Conservation (phyloP, 1,140 invertebrate genomes). For the Lanistes nyassanus region DNA sequence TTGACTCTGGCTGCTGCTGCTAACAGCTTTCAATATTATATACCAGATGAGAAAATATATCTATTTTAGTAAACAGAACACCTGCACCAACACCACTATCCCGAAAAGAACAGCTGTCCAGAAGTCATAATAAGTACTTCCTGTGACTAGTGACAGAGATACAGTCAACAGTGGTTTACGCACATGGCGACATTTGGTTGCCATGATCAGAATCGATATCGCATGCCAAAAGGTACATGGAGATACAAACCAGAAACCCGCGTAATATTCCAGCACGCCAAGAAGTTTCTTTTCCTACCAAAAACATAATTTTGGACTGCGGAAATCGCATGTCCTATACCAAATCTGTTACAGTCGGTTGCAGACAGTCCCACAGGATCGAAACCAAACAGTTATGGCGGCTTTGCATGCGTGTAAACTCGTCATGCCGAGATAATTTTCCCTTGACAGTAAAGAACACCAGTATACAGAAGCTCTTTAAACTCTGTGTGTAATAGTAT, state of each 20-base stretch:
- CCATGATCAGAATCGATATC: too few species aligned
- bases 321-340: neutral
- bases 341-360: neutral
- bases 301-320: neutral
- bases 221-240: too few species aligned
- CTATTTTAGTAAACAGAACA: too few species aligned
- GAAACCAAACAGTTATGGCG: slow-evolving; percentile 38
- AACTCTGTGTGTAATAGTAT: neutral
- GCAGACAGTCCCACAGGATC: slow-evolving; percentile 25
- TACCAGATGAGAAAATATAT: neutral
- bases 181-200: too few species aligned
- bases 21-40: neutral
- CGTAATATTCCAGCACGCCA: neutral
- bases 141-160: too few species aligned
- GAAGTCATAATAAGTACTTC: too few species aligned
- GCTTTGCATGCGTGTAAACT: slow-evolving; percentile 43
- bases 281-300: neutral
- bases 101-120: too few species aligned
- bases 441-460: neutral
- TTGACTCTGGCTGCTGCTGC: too few species aligned
- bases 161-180: too few species aligned
- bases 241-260: slow-evolving; percentile 15
- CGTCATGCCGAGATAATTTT: slow-evolving; percentile 12
- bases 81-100: too few species aligned
- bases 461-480: neutral